A percentile compares a stretch with the other conserved stretches of the same genome.
phyloP scores from a whole-genome alignment of 2,113 vertebrate species.

The Porphyrio hochstetteri region DNA sequence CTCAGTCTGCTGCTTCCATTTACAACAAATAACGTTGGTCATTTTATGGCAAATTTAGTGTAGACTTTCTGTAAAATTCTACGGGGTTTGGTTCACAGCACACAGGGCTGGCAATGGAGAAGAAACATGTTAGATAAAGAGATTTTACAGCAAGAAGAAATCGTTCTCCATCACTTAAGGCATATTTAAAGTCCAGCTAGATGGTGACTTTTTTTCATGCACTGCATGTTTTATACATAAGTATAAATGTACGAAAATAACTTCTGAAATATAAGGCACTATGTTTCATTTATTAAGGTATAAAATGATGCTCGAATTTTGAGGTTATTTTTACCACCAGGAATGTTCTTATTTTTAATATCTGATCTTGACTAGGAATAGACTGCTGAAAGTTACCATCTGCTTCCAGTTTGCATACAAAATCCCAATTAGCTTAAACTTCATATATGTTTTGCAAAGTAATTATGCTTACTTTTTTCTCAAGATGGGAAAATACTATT shows the following conservation, averaged over 20 bases:
- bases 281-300: background rate
- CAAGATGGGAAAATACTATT: conserved; percentile 58
- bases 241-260: background rate
- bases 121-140: background rate
- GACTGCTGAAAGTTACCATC: conserved; percentile 81
- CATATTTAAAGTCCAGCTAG: background rate
- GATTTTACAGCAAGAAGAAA: background rate
- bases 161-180: background rate
- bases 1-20: background rate
- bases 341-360: conserved; percentile 52
- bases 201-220: background rate
- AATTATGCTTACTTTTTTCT: conserved; percentile 63
- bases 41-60: background rate
- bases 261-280: background rate
- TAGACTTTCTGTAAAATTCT: background rate
- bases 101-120: background rate
- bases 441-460: conserved; percentile 75
- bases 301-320: background rate
- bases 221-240: background rate
- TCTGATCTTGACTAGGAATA: conserved; percentile 73
- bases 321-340: background rate
- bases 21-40: background rate
- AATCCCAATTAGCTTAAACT: conserved; percentile 80
- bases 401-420: conserved; percentile 81
- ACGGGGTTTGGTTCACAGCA: background rate